Evolutionary conservation across 2,113 vertebrate genomes (phyloP), one percentile per base, ranked within the genome.

Genomic region (Tetraodon nigroviridis): DNA sequence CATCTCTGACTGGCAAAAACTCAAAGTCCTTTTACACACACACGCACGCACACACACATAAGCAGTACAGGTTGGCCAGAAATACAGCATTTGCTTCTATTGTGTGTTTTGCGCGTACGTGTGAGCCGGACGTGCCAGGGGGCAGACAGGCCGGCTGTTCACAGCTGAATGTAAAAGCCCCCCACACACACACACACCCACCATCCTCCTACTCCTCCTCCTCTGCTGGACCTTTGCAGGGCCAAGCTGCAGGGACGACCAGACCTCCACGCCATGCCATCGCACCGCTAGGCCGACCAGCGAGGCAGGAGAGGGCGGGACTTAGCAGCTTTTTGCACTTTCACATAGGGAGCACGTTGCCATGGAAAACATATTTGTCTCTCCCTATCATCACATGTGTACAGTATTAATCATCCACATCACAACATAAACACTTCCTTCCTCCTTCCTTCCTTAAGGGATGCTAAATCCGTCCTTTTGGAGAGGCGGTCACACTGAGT

Each of bases 61-160:
- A 52, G 47, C 58, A 58, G 24, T 29, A 45, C 62, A 69, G 66
- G 58, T 76, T 61, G 8, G 47, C 49, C 61, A 72, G 37, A 59
- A 49, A 48, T 65, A 60, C 61, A 65, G 47, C 69, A 70, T 64
- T 62, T 48, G 50, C 69, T 69, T 63, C 51, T 24, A 68, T 41
- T 68, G 52, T 64, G 24, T 53, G 21, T 45, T 61, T 22, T 27
- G 51, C 58, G 66, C 55, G 47, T 48, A 32, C 48, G 54, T 58
- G 62, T 54, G 65, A 63, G 56, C 37, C n/a, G 1, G 24, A n/a
- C 18, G 50, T 64, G 89, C 87, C 89, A 92, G 89, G 82, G 67
- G 67, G 79, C 82, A 84, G 85, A 83, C 76, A 87, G 74, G 59
- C 55, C 41, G 58, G 61, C 79, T 79, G 77, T 84, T 84, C 82